These are phyloP conservation scores for Vespertilio murinus DNA, from an alignment of 2,797 vertebrate species.

Conservation along the genomic window DNA sequence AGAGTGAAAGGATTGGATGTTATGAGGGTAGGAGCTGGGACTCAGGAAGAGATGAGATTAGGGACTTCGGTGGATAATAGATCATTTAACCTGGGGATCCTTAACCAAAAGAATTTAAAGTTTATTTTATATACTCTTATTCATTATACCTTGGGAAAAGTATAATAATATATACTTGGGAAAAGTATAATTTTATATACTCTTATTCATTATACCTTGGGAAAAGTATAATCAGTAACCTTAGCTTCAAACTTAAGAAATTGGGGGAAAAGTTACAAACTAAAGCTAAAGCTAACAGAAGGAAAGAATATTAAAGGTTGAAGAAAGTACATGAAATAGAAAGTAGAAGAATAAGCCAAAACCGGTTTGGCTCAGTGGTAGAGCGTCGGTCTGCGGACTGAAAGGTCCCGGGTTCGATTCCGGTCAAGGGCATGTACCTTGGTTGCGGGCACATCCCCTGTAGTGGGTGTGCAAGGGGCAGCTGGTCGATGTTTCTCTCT, in stretches of 20 bases:
- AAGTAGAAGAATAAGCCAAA: too few species aligned
- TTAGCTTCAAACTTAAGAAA: not conserved
- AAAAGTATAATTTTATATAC: not conserved
- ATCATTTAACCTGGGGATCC: not conserved
- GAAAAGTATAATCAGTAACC: not conserved
- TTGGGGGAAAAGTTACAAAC: not conserved
- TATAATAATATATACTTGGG: not conserved
- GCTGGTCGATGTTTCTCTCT: too few species aligned
- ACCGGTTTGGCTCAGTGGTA: too few species aligned
- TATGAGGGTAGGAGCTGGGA: not conserved
- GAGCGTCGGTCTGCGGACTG: too few species aligned
- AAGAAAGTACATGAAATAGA: not conserved
- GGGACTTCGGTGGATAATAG: not conserved
- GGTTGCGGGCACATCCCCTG: too few species aligned
- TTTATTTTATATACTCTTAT: not conserved
- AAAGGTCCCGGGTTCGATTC: too few species aligned
- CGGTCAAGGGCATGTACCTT: too few species aligned
- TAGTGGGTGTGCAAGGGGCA: too few species aligned
- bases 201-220: not conserved
- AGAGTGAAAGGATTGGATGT: not conserved
- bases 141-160: not conserved
- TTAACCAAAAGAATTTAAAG: not conserved
- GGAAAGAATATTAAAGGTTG: not conserved
- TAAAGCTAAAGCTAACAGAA: not conserved
- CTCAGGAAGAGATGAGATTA: not conserved